Evolutionary conservation across 2,888 invertebrate genomes (phyloP).

Genomic region (Saturnia pavonia): DNA sequence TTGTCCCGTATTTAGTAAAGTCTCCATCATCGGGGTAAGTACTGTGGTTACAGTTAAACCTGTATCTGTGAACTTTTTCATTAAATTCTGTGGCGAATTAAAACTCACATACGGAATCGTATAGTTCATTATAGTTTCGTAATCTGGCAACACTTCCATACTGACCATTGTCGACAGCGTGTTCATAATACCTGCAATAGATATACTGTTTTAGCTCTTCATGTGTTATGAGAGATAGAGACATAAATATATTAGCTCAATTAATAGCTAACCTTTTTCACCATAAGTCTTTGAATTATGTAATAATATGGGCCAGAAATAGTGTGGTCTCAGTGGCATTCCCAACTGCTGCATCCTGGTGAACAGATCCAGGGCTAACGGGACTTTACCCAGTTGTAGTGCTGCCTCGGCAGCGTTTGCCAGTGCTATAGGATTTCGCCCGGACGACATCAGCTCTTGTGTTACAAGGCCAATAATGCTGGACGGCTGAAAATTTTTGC

Average conservation of each 20-base stretch:
- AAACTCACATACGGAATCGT: constrained; percentile 80
- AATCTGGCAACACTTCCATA: constrained; percentile 79
- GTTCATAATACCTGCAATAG: constrained; percentile 73
- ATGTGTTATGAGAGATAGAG: too few relatives aligned
- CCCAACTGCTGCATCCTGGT: constrained; percentile 65
- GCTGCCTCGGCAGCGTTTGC: constrained; percentile 80
- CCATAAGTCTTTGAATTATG: constrained; percentile 73
- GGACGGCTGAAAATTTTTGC: constrained; percentile 60
- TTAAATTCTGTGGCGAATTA: constrained; percentile 68
- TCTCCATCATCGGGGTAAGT: constrained; percentile 74
- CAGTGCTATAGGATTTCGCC: constrained; percentile 73
- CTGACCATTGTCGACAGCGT: constrained; percentile 77
- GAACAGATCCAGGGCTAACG: constrained; percentile 71
- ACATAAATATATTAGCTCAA: too few relatives aligned
- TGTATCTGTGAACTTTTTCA: constrained; percentile 74
- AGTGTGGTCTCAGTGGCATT: constrained; percentile 80
- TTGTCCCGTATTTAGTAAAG: constrained; percentile 67
- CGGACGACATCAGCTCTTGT: constrained; percentile 69
- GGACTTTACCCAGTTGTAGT: constrained; percentile 68
- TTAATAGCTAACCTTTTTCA: constrained; percentile 67
- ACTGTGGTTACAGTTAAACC: constrained; percentile 61
- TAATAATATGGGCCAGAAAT: constrained; percentile 85
- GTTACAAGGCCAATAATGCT: constrained; percentile 65
- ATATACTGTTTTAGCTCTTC: neutral
- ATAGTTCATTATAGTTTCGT: constrained; percentile 80